phyloP scores from a whole-genome alignment of 2,888 invertebrate species.

The Himalopsyche kuldschensis region DNA sequence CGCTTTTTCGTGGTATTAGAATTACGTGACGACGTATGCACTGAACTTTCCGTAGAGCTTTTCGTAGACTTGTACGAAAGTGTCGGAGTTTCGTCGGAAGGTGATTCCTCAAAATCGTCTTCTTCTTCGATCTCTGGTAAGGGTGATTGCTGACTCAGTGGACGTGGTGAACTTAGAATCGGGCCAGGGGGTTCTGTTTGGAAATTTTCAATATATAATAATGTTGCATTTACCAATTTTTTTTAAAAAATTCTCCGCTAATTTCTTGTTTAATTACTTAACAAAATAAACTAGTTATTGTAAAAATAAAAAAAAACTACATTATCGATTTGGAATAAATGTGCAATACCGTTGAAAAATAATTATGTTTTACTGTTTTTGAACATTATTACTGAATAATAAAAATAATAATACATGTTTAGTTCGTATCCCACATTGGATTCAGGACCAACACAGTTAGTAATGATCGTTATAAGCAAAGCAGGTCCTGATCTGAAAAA shows the following conservation, averaged over 20 bases:
- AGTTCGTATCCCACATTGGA: no score
- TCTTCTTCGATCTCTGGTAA: slow-evolving; percentile 83
- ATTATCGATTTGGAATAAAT: no score
- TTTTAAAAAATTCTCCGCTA: not conserved
- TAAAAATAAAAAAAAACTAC: no score
- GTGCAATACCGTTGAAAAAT: no score
- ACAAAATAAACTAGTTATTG: no score
- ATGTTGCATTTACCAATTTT: not conserved
- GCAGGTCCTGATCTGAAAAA: no score
- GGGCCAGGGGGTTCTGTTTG: slow-evolving; percentile 56
- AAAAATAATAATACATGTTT: no score
- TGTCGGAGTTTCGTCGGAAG: slow-evolving; percentile 56
- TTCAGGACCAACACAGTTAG: no score
- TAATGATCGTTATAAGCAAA: no score
- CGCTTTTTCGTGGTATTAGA: slow-evolving; percentile 44
- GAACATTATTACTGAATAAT: no score
- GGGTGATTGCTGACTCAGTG: slow-evolving; percentile 69
- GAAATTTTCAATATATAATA: not conserved
- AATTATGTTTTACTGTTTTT: no score
- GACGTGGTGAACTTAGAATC: slow-evolving; percentile 59
- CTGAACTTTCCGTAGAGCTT: slow-evolving; percentile 58
- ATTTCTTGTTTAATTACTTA: no score
- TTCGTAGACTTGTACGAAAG: slow-evolving; percentile 58
- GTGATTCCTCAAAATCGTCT: slow-evolving; percentile 66
- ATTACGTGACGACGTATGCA: slow-evolving; percentile 55